Conservation (phyloP, 2,113 vertebrate genomes). For the Aegithalos caudatus region DNA sequence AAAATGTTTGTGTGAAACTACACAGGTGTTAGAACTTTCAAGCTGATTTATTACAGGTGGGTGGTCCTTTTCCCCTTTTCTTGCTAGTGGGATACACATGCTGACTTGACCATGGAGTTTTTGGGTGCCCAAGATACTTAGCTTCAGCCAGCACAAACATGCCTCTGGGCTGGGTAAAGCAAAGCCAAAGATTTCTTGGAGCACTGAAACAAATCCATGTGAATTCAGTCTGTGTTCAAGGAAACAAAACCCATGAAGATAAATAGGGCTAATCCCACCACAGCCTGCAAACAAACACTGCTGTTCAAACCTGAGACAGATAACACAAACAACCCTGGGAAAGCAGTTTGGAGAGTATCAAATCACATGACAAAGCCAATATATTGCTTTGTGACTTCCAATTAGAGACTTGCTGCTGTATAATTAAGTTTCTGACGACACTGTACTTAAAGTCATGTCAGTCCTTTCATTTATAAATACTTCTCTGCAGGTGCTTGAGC, state of each 20-base stretch:
- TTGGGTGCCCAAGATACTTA: neutral
- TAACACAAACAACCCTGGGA: conserved; percentile 22
- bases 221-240: neutral
- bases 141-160: neutral
- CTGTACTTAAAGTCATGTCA: conserved; percentile 42
- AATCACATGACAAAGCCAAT: conserved; percentile 9
- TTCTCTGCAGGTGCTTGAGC: conserved; percentile 23
- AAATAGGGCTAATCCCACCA: conserved; percentile 10
- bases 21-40: neutral
- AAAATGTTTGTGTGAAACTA: neutral
- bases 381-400: conserved; percentile 24
- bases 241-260: conserved; percentile 11
- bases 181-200: neutral
- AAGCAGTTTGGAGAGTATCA: neutral
- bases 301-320: conserved; percentile 18
- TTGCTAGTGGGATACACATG: no score
- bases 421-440: conserved; percentile 49
- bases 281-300: conserved; percentile 24
- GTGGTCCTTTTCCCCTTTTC: neutral
- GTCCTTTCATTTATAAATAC: conserved; percentile 39
- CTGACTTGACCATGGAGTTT: neutral
- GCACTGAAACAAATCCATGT: neutral
- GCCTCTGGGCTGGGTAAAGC: neutral
- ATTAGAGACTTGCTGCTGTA: conserved; percentile 42
- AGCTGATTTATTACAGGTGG: neutral